Percentiles rank a stretch among this genome's conserved stretches.
Conservation (phyloP, 2,888 invertebrate species). For the Electrophaes corylata region DNA sequence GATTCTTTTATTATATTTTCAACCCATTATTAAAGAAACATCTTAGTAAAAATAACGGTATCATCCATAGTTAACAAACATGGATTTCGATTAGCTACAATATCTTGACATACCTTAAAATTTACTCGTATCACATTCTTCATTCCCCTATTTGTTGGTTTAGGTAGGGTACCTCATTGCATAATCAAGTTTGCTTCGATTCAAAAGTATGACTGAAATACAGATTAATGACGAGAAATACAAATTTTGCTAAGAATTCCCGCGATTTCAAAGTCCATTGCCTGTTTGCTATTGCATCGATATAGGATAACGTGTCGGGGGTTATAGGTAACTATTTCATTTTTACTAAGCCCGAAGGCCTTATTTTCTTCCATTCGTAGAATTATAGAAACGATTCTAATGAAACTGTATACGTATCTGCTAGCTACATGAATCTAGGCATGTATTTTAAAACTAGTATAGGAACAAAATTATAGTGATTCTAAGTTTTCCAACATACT, state of each 20-base stretch:
- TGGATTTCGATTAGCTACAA: background rate
- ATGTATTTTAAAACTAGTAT: too few species aligned
- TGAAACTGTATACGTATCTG: too few species aligned
- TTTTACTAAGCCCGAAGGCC: background rate
- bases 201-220: too few species aligned
- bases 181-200: too few species aligned
- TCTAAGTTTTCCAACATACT: too few species aligned
- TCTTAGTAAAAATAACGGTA: background rate
- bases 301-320: background rate
- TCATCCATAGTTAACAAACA: background rate
- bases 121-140: slow-evolving; percentile 3
- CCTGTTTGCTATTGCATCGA: background rate
- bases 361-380: background rate
- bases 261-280: too few species aligned
- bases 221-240: too few species aligned
- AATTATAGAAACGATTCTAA: too few species aligned
- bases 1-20: background rate
- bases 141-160: background rate
- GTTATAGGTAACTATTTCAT: background rate
- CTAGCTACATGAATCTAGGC: too few species aligned
- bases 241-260: too few species aligned
- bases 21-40: background rate
- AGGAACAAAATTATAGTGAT: too few species aligned
- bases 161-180: too few species aligned
- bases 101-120: slow-evolving; percentile 6